Conservation (phyloP, 2,888 invertebrate genomes). For the Nomada flava region DNA sequence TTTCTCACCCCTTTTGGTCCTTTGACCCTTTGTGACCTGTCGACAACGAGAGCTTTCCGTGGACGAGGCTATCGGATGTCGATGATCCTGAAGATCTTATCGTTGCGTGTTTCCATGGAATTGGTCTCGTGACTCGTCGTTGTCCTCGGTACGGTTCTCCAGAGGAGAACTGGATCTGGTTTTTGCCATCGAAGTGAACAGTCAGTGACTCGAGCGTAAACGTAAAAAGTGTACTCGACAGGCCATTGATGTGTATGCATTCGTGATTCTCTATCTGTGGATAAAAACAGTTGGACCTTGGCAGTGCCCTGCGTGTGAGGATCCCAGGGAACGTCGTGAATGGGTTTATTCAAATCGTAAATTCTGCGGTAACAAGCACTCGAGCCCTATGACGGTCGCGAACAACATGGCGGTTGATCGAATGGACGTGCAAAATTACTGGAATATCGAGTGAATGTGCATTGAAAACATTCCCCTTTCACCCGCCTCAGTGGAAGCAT, state of each 20-base stretch:
- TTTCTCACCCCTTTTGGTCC: not conserved
- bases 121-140: not conserved
- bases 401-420: conserved; percentile 47
- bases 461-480: not conserved
- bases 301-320: conserved; percentile 20
- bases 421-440: not conserved
- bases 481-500: not conserved
- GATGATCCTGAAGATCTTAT: not conserved
- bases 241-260: conserved; percentile 21
- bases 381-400: not conserved
- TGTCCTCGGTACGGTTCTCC: not conserved
- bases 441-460: conserved; percentile 9
- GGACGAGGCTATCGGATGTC: not conserved
- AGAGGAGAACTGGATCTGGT: not conserved
- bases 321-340: not conserved
- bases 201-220: conserved; percentile 8
- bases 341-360: not conserved
- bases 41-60: not conserved
- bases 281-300: not conserved
- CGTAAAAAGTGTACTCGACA: not conserved
- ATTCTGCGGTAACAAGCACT: not conserved
- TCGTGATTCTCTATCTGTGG: not conserved
- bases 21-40: not conserved
- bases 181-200: not conserved
- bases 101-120: not conserved